Base-by-base conservation (phyloP, 2,113 vertebrate species). In the Andinoacara biseriatus region DNA sequence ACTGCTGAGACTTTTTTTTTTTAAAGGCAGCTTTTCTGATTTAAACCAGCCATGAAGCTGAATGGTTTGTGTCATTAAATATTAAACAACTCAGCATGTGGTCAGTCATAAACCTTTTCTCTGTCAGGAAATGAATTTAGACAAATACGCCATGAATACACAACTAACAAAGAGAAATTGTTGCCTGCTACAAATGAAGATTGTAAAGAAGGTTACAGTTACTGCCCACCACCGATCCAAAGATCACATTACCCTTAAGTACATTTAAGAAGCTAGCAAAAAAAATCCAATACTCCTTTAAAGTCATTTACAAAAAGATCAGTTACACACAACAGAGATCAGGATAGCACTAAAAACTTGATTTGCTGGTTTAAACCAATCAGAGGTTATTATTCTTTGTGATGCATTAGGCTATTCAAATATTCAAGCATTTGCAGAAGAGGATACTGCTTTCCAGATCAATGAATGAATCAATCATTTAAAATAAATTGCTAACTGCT, bases 71-170 rank as follows among this genome's bases (percentile, higher is more conserved):
- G 54, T 40, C 60, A 88, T 90, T 84, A 89, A 90, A 91, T 79
- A 92, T 91, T 89, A 60, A 88, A 86, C 74, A 74, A 31, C 56
- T 24, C 61, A 58, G 61, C 60, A 63, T 87, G 82, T 63, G 74
- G 78, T 90, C 83, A 82, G 80, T 91, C 80, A 52, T 76, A 69
- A 90, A 81, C 26, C 61, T 75, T 65, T 3, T 59, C 78, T 62
- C 69, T 58, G 38, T 60, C 58, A 43, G 40, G 14, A 38, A 33
- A 26, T 76, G 40, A 13, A 38, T 60, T 75, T 29, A 58, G 22
- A 82, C 52, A 31, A 67, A 59, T 18, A 33, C 60, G 59, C 63
- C 2, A 33, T 38, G 9, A 10, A 86, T 26, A 56, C 59, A 49
- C 49, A 20, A 14, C 35, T 18, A 58, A n/a, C 59, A 38, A 33